Conservation (phyloP, 2,888 invertebrate genomes). For the Agriopis aurantiaria region DNA sequence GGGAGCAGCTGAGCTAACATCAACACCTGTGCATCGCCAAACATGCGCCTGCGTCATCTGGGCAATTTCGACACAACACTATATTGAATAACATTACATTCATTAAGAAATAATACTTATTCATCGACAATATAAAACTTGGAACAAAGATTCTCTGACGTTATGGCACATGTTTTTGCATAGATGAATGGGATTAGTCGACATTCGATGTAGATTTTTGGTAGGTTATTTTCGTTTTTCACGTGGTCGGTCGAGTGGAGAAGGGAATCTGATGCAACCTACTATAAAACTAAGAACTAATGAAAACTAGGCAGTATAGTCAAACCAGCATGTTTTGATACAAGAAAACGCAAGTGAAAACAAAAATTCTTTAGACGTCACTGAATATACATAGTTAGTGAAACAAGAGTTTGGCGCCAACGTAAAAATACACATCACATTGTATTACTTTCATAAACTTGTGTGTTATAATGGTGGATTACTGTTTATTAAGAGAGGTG, state of each 20-base stretch:
- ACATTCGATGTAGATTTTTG: constrained; percentile 34
- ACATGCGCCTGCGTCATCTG: constrained; percentile 72
- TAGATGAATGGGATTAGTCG: constrained; percentile 57
- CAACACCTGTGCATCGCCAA: constrained; percentile 63
- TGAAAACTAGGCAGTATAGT: background rate
- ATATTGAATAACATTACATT: constrained; percentile 62
- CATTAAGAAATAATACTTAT: constrained; percentile 58
- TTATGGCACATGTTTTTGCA: constrained; percentile 50
- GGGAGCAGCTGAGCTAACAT: constrained; percentile 69
- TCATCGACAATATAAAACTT: constrained; percentile 44
- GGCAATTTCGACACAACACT: constrained; percentile 70
- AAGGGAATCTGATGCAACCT: background rate
- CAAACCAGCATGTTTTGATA: no score
- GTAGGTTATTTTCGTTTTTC: constrained; percentile 31
- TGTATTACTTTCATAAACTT: no score
- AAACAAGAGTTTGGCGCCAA: no score
- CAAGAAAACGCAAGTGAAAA: no score
- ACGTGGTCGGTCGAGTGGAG: background rate
- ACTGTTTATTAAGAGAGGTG: no score
- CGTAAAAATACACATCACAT: no score
- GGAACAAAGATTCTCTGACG: constrained; percentile 53
- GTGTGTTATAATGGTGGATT: no score
- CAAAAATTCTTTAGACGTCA: no score
- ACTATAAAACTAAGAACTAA: background rate
- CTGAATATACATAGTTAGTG: no score